Evolutionary conservation across 2,797 vertebrate species (phyloP).

Genomic region (Semotilus atromaculatus): DNA sequence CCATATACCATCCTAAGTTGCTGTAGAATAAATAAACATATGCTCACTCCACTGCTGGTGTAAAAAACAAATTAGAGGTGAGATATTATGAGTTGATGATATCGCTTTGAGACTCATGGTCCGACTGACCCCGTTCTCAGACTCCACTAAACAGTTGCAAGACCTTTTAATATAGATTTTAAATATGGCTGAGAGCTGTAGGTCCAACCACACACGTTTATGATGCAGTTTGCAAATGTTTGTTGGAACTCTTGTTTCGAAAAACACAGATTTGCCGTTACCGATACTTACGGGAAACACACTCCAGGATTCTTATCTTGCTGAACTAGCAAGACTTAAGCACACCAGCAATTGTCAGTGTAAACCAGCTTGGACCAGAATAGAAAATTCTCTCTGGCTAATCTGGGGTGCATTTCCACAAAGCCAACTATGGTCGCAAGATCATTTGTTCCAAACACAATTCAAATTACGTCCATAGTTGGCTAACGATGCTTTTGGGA

Average conservation of each 20-base stretch:
- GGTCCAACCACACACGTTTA: background rate
- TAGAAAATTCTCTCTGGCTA: background rate
- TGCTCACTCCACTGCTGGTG: slow-evolving; percentile 3
- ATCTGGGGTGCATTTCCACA: background rate
- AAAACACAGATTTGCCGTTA: background rate
- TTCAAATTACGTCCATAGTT: background rate
- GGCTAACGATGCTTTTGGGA: background rate
- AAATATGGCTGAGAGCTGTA: too few relatives aligned
- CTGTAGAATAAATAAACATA: slow-evolving; percentile 35
- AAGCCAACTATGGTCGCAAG: background rate
- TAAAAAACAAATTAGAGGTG: slow-evolving; percentile 17
- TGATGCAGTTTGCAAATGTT: background rate
- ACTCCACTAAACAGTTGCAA: background rate
- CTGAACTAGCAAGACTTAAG: background rate
- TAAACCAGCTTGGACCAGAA: background rate
- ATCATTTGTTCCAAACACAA: background rate
- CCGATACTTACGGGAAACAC: background rate
- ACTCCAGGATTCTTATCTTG: background rate
- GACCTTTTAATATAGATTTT: background rate
- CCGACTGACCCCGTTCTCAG: background rate
- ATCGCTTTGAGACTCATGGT: background rate
- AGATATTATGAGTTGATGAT: slow-evolving; percentile 20
- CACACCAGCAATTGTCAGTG: background rate
- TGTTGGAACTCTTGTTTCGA: background rate
- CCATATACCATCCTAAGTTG: slow-evolving; percentile 13